Conservation (phyloP, 2,113 vertebrate species). For the Toxotes chatareus region DNA sequence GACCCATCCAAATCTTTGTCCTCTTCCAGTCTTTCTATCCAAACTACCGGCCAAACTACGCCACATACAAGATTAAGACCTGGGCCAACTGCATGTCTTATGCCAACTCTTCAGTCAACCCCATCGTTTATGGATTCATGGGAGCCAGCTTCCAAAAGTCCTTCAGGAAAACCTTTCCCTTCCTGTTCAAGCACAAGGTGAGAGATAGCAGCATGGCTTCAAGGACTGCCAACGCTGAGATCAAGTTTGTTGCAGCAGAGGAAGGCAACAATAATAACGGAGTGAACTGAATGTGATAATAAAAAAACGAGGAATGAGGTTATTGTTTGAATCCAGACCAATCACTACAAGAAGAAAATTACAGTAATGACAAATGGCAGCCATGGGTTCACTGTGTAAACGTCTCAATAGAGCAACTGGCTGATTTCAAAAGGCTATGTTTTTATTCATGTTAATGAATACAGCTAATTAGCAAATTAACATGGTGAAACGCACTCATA, state of each 20-base stretch:
- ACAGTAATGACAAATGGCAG: not conserved
- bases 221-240: constrained; percentile 87
- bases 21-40: constrained; percentile 88
- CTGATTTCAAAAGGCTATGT: constrained; percentile 8
- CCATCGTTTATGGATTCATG: constrained; percentile 87
- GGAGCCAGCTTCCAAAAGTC: constrained; percentile 89
- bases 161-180: constrained; percentile 88
- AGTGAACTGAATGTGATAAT: constrained; percentile 63
- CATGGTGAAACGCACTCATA: constrained; percentile 19
- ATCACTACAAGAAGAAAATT: not conserved
- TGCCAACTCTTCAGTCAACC: constrained; percentile 88
- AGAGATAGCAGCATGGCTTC: constrained; percentile 85
- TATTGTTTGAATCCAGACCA: not conserved
- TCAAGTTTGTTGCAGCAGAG: constrained; percentile 88
- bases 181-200: constrained; percentile 86
- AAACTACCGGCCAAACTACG: constrained; percentile 81
- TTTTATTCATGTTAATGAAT: constrained; percentile 39
- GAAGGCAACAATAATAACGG: constrained; percentile 78
- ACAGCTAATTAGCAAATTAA: constrained; percentile 19
- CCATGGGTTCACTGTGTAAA: not conserved
- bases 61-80: constrained; percentile 88
- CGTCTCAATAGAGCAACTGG: not conserved
- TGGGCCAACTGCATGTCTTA: constrained; percentile 91
- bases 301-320: not conserved
- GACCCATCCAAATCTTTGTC: constrained; percentile 89